These are phyloP conservation scores for Phortica magna DNA, from an alignment of 2,888 invertebrate species.

Conservation along the genomic window DNA sequence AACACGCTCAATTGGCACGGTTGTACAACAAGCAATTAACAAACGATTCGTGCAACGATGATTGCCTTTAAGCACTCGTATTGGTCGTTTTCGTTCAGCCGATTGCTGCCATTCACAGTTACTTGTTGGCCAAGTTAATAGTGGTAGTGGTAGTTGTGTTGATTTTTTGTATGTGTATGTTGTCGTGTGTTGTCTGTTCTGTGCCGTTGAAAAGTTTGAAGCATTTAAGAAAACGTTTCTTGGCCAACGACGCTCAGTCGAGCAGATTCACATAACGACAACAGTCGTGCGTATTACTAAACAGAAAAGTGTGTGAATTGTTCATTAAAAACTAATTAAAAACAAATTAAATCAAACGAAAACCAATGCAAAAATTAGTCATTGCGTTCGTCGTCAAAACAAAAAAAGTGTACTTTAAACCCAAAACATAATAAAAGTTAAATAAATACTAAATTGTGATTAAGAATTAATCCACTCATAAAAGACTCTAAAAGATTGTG, in stretches of 20 bases:
- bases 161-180: too few species aligned
- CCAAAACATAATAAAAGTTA: too few species aligned
- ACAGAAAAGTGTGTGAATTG: constrained; percentile 54
- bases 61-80: constrained; percentile 33
- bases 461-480: too few species aligned
- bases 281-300: constrained; percentile 53
- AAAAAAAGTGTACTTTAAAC: too few species aligned
- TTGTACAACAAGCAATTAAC: constrained; percentile 73
- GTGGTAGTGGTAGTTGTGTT: not conserved
- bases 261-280: constrained; percentile 57
- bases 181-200: not conserved
- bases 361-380: constrained; percentile 19
- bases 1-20: constrained; percentile 62
- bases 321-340: constrained; percentile 32
- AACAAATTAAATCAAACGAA: constrained; percentile 38
- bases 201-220: constrained; percentile 11
- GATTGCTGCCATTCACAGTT: not conserved
- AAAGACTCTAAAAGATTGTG: too few species aligned
- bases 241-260: constrained; percentile 58
- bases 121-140: not conserved
- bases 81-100: constrained; percentile 21
- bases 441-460: too few species aligned
- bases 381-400: too few species aligned
- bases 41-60: constrained; percentile 62
- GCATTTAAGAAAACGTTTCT: constrained; percentile 62